Percentiles rank a stretch among this genome's conserved stretches.
Evolutionary conservation across 2,888 invertebrate species (phyloP).

Genomic region (Erebia epiphron): DNA sequence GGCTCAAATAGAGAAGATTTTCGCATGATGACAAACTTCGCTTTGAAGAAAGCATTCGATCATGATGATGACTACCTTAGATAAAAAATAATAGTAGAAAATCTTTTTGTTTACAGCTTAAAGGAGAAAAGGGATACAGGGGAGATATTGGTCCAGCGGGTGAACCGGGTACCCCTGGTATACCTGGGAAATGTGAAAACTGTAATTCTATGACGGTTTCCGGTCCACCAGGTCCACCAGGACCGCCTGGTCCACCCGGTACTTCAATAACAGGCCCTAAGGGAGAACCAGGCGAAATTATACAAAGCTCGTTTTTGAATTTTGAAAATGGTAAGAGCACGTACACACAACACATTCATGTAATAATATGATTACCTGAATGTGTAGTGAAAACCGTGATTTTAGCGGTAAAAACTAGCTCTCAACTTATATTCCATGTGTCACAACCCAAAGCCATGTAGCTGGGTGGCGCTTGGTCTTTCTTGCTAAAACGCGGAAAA

Average conservation of each 20-base stretch:
- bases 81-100: neutral
- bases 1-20: too few relatives aligned
- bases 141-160: conserved; percentile 57
- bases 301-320: conserved; percentile 28
- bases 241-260: conserved; percentile 56
- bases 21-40: too few relatives aligned
- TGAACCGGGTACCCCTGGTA: conserved; percentile 51
- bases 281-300: conserved; percentile 60
- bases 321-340: conserved; percentile 16
- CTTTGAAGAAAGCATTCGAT: too few relatives aligned
- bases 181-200: conserved; percentile 40
- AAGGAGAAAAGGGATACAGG: conserved; percentile 63
- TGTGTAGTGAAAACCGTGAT: too few relatives aligned
- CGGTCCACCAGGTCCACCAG: conserved; percentile 38
- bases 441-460: too few relatives aligned
- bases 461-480: too few relatives aligned
- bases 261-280: conserved; percentile 61
- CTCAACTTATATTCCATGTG: too few relatives aligned
- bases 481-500: too few relatives aligned
- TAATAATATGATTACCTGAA: too few relatives aligned
- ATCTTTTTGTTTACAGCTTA: conserved; percentile 49
- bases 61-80: too few relatives aligned
- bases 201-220: conserved; percentile 6
- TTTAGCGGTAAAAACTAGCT: too few relatives aligned
- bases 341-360: neutral